Conservation (phyloP, 2,797 vertebrate genomes). For the Poeciliopsis infans region DNA sequence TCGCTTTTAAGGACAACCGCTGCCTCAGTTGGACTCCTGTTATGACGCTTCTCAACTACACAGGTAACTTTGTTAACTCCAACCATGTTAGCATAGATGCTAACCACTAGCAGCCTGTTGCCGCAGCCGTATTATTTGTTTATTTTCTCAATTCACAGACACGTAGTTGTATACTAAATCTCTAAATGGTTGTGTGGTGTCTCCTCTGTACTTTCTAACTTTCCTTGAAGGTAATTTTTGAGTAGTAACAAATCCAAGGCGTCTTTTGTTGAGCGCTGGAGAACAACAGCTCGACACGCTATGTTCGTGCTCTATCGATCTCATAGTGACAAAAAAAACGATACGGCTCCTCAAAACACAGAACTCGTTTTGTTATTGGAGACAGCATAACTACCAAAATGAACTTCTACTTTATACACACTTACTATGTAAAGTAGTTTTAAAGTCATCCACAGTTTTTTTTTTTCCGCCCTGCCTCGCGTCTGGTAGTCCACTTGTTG, state of each 20-base stretch:
- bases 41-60: slow-evolving; percentile 56
- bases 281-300: slow-evolving; percentile 72
- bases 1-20: slow-evolving; percentile 45
- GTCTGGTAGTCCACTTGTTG: slow-evolving; percentile 68
- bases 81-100: slow-evolving; percentile 67
- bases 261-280: slow-evolving; percentile 43
- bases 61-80: slow-evolving; percentile 81
- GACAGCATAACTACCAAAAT: accelerated
- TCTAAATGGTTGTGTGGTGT: accelerated
- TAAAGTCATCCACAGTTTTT: slow-evolving; percentile 12
- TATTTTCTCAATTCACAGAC: slow-evolving; percentile 13
- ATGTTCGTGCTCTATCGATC: slow-evolving; percentile 26
- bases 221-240: slow-evolving; percentile 1
- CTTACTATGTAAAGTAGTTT: neutral
- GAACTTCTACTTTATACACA: neutral
- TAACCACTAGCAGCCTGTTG: slow-evolving; percentile 60
- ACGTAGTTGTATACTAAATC: accelerated
- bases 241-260: slow-evolving; percentile 8
- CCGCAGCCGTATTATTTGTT: slow-evolving; percentile 22
- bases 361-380: neutral
- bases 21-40: slow-evolving; percentile 25
- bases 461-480: slow-evolving; percentile 19
- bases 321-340: slow-evolving; percentile 14
- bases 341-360: neutral
- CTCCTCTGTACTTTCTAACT: neutral